Evolutionary conservation across 2,888 invertebrate species (phyloP), one percentile per base, ranked within the genome.

Genomic region (Idaea straminata): DNA sequence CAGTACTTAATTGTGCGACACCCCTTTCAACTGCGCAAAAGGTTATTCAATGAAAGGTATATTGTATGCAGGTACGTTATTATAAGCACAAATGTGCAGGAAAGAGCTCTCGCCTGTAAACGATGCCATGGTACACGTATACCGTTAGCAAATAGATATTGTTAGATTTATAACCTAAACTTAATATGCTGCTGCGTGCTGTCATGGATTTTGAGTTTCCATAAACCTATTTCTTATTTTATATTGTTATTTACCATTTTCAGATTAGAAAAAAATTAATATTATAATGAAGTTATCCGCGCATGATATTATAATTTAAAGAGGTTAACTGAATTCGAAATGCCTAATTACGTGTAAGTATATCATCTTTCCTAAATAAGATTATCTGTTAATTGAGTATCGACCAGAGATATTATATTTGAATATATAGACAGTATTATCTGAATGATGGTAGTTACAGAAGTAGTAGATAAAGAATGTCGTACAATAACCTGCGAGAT

Each of bases 21-120:
- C 86, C 89, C 89, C 82, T 88, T 85, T 82, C 73, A 85, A 85
- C 80, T 75, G 73, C 76, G 76, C 81, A 78, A 87, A 85, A 84
- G 83, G 85, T 78, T 73, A 83, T 85, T 83, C 81, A 85, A 77
- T 69, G 79, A 68, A 59, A 25, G 47, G 63, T 66, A 64, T 64
- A 70, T 67, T 64, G 61, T 61, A 35, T 59, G 34, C 47, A 47
- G 47, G 47, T 47, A 68, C 64, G 68, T 66, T 61, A 64, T 63
- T 47, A 47, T 47, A 47, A 47, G 47, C 47, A 47, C 47, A 47
- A 47, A 62, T 47, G 59, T 59, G 64, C 66, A 63, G 63, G 68
- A 69, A 68, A 69, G 69, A 68, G 68, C 38, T 25, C 65, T 66
- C 64, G 72, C 71, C 68, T 71, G 71, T 70, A 71, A 73, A 71